Base-by-base conservation (phyloP, 2,797 vertebrate species). In the Notolepis coatsorum region DNA sequence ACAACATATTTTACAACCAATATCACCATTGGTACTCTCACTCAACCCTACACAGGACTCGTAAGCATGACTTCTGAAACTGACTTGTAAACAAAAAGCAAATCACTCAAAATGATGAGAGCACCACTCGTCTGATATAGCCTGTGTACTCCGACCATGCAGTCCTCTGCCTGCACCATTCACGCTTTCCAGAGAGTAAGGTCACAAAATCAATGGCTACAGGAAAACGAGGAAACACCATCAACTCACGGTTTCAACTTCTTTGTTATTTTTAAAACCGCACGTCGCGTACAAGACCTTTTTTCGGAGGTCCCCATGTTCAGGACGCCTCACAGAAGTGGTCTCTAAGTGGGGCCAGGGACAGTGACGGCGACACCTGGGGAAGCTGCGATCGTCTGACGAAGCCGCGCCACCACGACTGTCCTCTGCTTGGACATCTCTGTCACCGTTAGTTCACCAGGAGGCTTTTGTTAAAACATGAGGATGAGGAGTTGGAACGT, bases 221-320 rank as follows among this genome's bases (percentile, higher is more conserved):
- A n/a, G n/a, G n/a, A n/a, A n/a, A n/a, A n/a, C 7, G 31, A 8
- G 7, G 31, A 35, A 35, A 35, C 7, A 12, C 31, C 31, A 35
- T 35, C 31, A 35, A 1, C 31, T 35, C 5, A 35, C 31, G 7
- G 31, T 35, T 8, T 35, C 31, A 2, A 35, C 31, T 35, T 35
- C 5, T 6, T 12, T 80, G 79, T 31, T 87, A 79, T 85, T 84
- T 87, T 81, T 79, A 78, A 70, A 57, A 35, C n/a, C n/a, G n/a
- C 37, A 8, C 20, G 33, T 58, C 70, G 75, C 51, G 65, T 71
- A 35, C 24, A 4, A 75, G 76, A 84, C 76, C 82, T 83, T 85
- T 81, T 80, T 37, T n/a, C 15, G 68, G 48, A 74, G 71, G 61
- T 65, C 17, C 30, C 72, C 8, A 67, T 50, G 13, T 76, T 81